Base-by-base conservation (phyloP, 2,888 invertebrate species). In the Oligia fasciuncula region DNA sequence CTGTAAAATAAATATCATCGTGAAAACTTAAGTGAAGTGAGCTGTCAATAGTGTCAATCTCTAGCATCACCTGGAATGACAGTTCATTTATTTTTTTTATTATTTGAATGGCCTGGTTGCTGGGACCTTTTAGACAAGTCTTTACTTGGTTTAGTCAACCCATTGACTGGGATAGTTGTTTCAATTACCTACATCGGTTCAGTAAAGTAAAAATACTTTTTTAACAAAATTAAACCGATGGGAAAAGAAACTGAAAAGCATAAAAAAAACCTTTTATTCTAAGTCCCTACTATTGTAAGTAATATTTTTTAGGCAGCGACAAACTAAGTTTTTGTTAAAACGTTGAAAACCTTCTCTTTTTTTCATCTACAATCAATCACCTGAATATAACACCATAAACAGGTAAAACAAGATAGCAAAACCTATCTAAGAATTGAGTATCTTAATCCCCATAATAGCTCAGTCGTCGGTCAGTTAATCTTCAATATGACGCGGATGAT, bases 401-500 rank as follows among this genome's bases (percentile, higher is more conserved):
- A 63, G 43, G 62, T 78, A 63, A 57, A 46, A 29, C n/a, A n/a
- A n/a, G n/a, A 13, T 60, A 1, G 4, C 57, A 23, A 57, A 57
- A n/a, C 4, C 11, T 1, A n/a, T n/a, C n/a, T n/a, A n/a, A n/a
- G n/a, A n/a, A n/a, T n/a, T n/a, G n/a, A n/a, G n/a, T n/a, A n/a
- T n/a, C 11, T 6, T 19, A 40, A 63, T 75, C 11, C 54, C 11
- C 0, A 4, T 66, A 83, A 76, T 65, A 14, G 54, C 49, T 67
- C 29, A 62, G 6, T 23, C 69, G 81, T 23, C 69, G 81, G 75
- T 75, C 81, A 87, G 76, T 75, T 77, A 78, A 85, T 79, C 67
- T 68, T 46, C 76, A 71, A 85, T 87, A 73, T 68, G 62, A 77
- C 46, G 69, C 46, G 23, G 63, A 73, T 73, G 29, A 78, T 77